Evolutionary conservation across 2,797 vertebrate genomes (phyloP).

Genomic region (Spatula versicolor): DNA sequence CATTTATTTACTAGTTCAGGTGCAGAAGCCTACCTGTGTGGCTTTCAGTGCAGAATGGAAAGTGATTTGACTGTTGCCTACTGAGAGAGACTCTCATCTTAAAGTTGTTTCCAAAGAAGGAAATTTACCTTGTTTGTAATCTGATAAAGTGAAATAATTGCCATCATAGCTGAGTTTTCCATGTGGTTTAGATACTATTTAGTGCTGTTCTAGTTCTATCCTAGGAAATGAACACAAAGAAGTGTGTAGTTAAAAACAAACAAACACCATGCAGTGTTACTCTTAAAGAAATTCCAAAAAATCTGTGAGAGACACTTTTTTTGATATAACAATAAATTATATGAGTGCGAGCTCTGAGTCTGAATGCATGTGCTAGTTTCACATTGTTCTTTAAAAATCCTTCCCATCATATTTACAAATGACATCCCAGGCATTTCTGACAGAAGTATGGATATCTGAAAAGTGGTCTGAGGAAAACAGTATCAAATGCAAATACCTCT

Average conservation of each 20-base stretch:
- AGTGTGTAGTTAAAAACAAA: background rate
- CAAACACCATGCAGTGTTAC: background rate
- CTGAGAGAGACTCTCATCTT: background rate
- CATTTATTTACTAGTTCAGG: background rate
- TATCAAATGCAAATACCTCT: background rate
- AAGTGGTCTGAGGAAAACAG: background rate
- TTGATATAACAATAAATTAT: background rate
- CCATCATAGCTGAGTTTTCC: background rate
- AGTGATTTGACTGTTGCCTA: background rate
- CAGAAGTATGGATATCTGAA: background rate
- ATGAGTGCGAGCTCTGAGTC: background rate
- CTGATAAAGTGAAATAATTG: background rate
- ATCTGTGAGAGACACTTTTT: background rate
- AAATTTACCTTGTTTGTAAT: background rate
- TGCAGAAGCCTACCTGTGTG: background rate
- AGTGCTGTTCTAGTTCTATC: background rate
- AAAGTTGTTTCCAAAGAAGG: background rate
- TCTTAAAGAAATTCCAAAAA: background rate
- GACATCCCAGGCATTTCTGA: background rate
- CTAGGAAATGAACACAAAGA: background rate
- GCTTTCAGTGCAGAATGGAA: background rate
- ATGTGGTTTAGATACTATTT: background rate
- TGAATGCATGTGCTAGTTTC: background rate
- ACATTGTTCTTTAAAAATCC: background rate
- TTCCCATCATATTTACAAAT: background rate